Evolutionary conservation across 2,797 vertebrate genomes (phyloP).

Genomic region (Ptychadena robeensis): DNA sequence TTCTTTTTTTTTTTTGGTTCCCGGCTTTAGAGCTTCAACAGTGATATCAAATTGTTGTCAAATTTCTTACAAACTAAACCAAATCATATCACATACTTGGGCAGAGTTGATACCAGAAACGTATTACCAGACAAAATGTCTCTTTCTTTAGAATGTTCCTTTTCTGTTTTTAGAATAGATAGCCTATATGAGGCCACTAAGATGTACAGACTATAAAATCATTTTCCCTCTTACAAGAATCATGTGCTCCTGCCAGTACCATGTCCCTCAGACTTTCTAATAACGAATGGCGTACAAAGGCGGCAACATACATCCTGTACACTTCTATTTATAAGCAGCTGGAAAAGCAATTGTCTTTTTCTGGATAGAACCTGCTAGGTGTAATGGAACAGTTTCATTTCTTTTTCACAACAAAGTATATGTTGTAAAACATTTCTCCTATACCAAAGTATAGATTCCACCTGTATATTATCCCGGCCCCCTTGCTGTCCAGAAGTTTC

Average conservation of each 20-base stretch:
- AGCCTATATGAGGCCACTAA: background rate
- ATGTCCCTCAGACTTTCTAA: slow-evolving; percentile 19
- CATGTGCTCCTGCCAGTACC: slow-evolving; percentile 18
- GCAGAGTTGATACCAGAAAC: too few species aligned
- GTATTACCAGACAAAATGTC: background rate
- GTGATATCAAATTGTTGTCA: too few species aligned
- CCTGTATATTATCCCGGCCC: background rate
- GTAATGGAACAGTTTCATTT: slow-evolving; percentile 13
- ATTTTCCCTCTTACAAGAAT: slow-evolving; percentile 22
- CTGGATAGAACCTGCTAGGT: slow-evolving; percentile 19
- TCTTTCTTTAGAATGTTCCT: background rate
- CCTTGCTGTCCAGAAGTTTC: background rate
- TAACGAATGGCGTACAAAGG: slow-evolving; percentile 27
- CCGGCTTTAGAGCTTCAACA: too few species aligned
- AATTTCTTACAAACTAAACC: too few species aligned
- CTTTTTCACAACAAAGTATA: slow-evolving; percentile 4
- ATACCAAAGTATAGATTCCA: too few species aligned
- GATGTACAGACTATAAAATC: slow-evolving; percentile 10
- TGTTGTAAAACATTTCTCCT: too few species aligned
- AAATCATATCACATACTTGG: too few species aligned
- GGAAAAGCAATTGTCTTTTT: slow-evolving; percentile 40
- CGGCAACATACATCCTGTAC: slow-evolving; percentile 38
- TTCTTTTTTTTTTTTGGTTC: too few species aligned
- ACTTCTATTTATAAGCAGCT: slow-evolving; percentile 38
- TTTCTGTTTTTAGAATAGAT: background rate